Percentiles rank a stretch among this genome's conserved stretches.
Evolutionary conservation across 2,888 invertebrate species (phyloP).

Genomic region (Philereme vetulata): DNA sequence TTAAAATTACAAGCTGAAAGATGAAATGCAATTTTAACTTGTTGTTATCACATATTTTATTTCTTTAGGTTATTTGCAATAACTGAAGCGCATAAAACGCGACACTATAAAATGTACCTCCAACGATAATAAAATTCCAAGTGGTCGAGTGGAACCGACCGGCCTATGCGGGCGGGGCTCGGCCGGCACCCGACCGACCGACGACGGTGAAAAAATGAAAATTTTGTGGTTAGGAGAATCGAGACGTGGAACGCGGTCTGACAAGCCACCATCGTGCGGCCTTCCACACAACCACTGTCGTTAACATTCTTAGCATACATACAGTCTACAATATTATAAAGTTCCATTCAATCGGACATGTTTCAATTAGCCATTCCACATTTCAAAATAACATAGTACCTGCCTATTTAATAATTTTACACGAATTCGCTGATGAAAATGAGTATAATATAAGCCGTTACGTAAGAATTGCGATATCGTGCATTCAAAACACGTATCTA

Average conservation of each 20-base stretch:
- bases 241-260: slow-evolving; percentile 47
- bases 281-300: slow-evolving; percentile 26
- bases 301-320: slow-evolving; percentile 14
- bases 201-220: slow-evolving; percentile 57
- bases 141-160: slow-evolving; percentile 51
- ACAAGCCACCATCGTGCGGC: slow-evolving; percentile 44
- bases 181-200: slow-evolving; percentile 31
- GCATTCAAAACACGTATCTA: slow-evolving; percentile 57
- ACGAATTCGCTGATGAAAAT: slow-evolving; percentile 63
- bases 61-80: neutral
- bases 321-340: slow-evolving; percentile 1
- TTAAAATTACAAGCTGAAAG: neutral
- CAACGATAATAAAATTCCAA: slow-evolving; percentile 63
- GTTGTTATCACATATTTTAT: neutral
- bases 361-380: slow-evolving; percentile 13
- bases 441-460: slow-evolving; percentile 45
- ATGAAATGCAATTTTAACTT: neutral
- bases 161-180: slow-evolving; percentile 63
- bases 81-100: slow-evolving; percentile 1
- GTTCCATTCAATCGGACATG: slow-evolving; percentile 8
- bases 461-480: slow-evolving; percentile 59
- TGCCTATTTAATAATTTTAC: slow-evolving; percentile 51
- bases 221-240: slow-evolving; percentile 65
- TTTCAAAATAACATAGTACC: slow-evolving; percentile 21
- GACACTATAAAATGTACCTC: slow-evolving; percentile 47